A percentile compares a stretch with the other conserved stretches of the same genome.
phyloP scores from a whole-genome alignment of 1,140 invertebrate genomes.

The Scaptomyza hsui region DNA sequence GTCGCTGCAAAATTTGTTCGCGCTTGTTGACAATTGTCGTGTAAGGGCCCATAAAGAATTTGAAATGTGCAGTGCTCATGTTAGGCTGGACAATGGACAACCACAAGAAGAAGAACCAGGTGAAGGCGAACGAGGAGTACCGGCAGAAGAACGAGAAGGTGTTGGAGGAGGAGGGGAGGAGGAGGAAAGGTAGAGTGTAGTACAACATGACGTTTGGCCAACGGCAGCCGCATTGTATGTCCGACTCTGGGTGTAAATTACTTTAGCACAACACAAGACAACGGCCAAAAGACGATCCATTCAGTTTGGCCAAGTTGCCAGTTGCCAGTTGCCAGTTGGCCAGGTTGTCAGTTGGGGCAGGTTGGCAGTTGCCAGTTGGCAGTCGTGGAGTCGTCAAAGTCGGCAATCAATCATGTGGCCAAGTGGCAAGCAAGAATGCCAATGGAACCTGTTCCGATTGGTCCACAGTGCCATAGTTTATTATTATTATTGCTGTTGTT shows the following conservation, averaged over 20 bases:
- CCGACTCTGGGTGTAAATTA: conserved; percentile 73
- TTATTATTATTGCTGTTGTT: conserved; percentile 1
- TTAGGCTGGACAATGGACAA: conserved; percentile 21
- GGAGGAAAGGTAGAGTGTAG: conserved; percentile 21
- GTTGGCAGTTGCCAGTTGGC: conserved; percentile 30
- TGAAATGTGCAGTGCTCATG: conserved; percentile 62
- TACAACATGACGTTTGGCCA: conserved; percentile 48
- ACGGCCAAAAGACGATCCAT: conserved; percentile 41
- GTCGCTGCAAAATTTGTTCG: conserved; percentile 69
- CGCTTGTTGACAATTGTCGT: conserved; percentile 79
- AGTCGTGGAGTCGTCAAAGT: conserved; percentile 52
- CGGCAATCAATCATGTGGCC: conserved; percentile 58
- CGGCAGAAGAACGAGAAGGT: background rate
- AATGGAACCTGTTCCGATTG: conserved; percentile 72
- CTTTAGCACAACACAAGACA: conserved; percentile 46
- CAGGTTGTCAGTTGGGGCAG: background rate
- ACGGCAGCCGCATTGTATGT: conserved; percentile 38
- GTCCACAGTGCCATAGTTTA: conserved; percentile 30
- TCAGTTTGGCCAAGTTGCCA: conserved; percentile 6
- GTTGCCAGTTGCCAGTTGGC: conserved; percentile 45
- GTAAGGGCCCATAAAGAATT: conserved; percentile 70
- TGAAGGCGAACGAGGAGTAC: no score
- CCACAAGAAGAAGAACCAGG: background rate
- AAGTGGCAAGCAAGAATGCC: conserved; percentile 58
- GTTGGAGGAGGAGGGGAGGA: background rate